Evolutionary conservation across 2,113 vertebrate species (phyloP), one percentile per base, ranked within the genome.

Genomic region (Candoia aspera): DNA sequence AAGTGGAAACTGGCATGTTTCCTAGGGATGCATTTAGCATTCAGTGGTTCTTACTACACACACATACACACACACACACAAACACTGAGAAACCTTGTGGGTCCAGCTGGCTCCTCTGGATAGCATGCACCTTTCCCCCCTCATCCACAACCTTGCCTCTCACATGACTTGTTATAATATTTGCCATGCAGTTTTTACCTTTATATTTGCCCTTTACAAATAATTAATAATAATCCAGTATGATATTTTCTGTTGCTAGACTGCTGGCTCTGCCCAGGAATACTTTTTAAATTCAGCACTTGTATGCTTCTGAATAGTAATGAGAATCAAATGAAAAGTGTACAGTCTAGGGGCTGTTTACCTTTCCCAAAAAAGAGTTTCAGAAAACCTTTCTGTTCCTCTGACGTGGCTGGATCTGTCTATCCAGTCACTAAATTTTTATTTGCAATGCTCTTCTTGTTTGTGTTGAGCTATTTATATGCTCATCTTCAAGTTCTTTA

Each of bases 211-310:
- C 33, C 90, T 37, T 93, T 93, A 73, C 55, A 93, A 87, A 93
- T 90, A 92, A 90, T 93, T 93, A 90, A 90, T 59, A 90, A 42
- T 93, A 90, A 87, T 86, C 85, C 12, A 6, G 58, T n/a, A 86
- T 68, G 49, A 83, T 29, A 49, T 60, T 79, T 79, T 89, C 53
- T 90, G 62, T 12, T 59, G 54, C 58, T 84, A 26, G 24, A 86
- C 42, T 62, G 59, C 62, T 84, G 37, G 6, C 84, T 33, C 19
- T 55, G 17, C 29, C 84, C 59, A 42, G 64, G 73, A 73, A 84
- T 84, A n/a, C 19, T 84, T 93, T 83, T 21, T 57, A 46, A 84
- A 49, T 11, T 4, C 64, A 94, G 33, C 33, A 84, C 24, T 86
- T 88, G 53, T 11, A 10, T n/a, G 84, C 53, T 11, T 29, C 2